Conservation (phyloP, 2,888 invertebrate species). For the Caenorhabditis sp. region DNA sequence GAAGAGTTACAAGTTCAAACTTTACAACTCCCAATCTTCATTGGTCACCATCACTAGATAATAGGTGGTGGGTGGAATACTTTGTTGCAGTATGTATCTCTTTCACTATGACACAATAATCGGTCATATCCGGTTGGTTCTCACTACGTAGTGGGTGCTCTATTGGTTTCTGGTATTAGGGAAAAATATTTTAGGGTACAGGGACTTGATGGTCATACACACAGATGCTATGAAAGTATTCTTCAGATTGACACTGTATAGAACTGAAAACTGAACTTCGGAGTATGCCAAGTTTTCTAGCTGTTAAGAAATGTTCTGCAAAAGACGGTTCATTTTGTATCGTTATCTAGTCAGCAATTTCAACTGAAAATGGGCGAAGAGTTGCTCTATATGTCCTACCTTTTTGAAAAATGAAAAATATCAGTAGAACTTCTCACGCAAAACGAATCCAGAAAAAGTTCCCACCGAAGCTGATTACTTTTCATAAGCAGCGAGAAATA, state of each 20-base stretch:
- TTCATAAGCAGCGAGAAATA: background rate
- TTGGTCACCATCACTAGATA: background rate
- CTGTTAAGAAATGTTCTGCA: too few species aligned
- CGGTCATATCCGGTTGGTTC: slow-evolving; percentile 41
- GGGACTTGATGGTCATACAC: background rate
- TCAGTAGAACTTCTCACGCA: slow-evolving; percentile 1
- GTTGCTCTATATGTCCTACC: too few species aligned
- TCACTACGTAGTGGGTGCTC: slow-evolving; percentile 36
- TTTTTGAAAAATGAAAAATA: background rate
- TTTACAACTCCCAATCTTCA: background rate
- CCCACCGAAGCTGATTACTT: slow-evolving; percentile 27
- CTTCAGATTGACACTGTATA: too few species aligned
- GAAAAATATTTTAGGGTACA: background rate
- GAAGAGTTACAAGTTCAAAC: too few species aligned
- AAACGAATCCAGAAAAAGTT: background rate
- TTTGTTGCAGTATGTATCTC: slow-evolving; percentile 24
- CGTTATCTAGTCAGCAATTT: too few species aligned
- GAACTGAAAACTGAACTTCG: too few species aligned
- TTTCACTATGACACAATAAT: slow-evolving; percentile 56
- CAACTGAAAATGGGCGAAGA: too few species aligned
- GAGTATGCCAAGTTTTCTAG: too few species aligned
- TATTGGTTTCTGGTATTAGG: background rate
- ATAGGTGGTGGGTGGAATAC: slow-evolving; percentile 6
- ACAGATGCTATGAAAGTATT: background rate
- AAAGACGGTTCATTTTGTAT: too few species aligned